Base-by-base conservation (phyloP, 2,888 invertebrate species). In the Calameuta idolon region DNA sequence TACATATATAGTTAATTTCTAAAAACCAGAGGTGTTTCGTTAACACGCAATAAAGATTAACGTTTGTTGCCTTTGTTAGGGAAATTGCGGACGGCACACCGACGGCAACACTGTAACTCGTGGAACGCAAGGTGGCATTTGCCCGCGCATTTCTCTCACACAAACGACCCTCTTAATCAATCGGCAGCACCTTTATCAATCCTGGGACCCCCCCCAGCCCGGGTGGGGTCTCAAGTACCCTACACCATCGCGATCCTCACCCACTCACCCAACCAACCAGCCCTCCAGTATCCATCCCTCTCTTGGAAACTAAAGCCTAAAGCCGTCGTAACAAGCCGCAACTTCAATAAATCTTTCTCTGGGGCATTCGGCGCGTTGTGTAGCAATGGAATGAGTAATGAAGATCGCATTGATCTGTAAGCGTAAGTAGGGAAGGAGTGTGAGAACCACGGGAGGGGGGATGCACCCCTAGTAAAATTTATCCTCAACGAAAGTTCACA, bases 151-250 rank as follows among this genome's bases (percentile, higher is more conserved):
- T 89, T 87, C 85, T 85, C 84, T 82, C 86, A 83, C 87, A 87
- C 88, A 88, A 89, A 89, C 88, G 89, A 89, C 88, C 89, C 89
- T 87, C 87, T 89, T 89, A 89, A 89, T 89, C 89, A 89, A 89
- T 89, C 87, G 88, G 87, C 85, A 83, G 86, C 84, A 85, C 87
- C 87, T 87, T 85, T 87, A 86, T 87, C 87, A 84, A 69, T 69
- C 69, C 69, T 69, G 31, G 15, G 40, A 69, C 80, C 81, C 69
- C 30, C 12, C 35, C 35, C 3, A 0, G 0, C 33, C 34, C 15
- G 69, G 68, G 71, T 71, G 68, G 75, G 79, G 76, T 69, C 69
- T 40, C 40, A 40, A 40, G 40, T 15, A 2, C 40, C 40, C 40
- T 40, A 40, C 15, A 15, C 40, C 40, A 40, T 15, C 40, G 40